Conservation (phyloP, 2,888 invertebrate species). For the Hipparchia semele region DNA sequence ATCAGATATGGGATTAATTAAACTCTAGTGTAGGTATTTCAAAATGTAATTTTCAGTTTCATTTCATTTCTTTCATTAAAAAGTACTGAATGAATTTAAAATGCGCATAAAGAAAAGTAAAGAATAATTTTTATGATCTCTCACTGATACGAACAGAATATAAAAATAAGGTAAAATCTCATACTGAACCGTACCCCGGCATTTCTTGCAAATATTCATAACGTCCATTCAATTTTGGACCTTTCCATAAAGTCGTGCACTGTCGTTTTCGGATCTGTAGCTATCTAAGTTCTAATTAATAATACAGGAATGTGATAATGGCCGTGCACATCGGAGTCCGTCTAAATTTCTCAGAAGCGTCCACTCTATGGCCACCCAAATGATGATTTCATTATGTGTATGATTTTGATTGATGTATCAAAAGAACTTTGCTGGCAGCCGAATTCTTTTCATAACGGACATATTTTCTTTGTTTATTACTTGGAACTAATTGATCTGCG, state of each 20-base stretch:
- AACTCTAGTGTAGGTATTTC: constrained; percentile 17
- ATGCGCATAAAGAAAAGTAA: neutral
- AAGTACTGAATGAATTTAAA: neutral
- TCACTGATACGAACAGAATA: neutral
- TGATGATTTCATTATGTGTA: constrained; percentile 83
- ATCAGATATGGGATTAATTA: constrained; percentile 32
- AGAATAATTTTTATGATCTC: neutral
- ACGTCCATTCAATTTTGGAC: constrained; percentile 32
- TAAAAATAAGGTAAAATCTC: neutral
- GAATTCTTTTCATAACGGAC: constrained; percentile 75
- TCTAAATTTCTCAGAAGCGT: constrained; percentile 66
- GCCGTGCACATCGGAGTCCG: constrained; percentile 58
- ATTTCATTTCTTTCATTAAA: neutral
- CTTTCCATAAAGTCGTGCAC: constrained; percentile 37
- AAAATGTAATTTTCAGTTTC: neutral
- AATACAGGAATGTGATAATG: constrained; percentile 82
- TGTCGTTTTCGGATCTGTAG: constrained; percentile 38
- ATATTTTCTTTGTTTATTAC: constrained; percentile 79
- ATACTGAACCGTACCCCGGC: neutral
- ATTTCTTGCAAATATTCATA: constrained; percentile 32
- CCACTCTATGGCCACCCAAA: constrained; percentile 82
- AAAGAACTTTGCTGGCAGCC: constrained; percentile 73
- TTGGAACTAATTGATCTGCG: constrained; percentile 78
- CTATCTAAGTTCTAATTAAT: constrained; percentile 74
- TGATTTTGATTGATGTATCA: constrained; percentile 82